Evolutionary conservation across 2,113 vertebrate species (phyloP).

Genomic region (Engystomops pustulosus): DNA sequence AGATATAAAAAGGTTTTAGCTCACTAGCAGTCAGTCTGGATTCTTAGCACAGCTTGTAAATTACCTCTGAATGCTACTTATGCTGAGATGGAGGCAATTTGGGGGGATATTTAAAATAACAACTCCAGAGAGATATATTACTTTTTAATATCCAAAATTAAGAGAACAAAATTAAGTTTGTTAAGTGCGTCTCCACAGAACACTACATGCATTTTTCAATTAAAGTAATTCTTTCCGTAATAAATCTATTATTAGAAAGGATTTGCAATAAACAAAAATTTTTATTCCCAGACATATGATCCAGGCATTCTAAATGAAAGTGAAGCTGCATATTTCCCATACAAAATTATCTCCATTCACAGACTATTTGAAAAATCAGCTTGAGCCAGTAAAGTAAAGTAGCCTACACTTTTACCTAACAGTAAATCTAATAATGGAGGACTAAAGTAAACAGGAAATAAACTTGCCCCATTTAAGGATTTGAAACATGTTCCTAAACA

Average conservation of each 20-base stretch:
- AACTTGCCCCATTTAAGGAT: no score
- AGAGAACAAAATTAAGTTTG: not conserved
- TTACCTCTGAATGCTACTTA: not conserved
- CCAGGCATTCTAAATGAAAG: not conserved
- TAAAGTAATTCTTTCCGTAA: not conserved
- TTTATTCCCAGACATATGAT: not conserved
- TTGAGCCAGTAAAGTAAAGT: not conserved
- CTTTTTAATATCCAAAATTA: constrained; percentile 18
- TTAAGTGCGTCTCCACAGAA: not conserved
- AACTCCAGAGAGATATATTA: not conserved
- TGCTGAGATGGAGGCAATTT: constrained; percentile 15
- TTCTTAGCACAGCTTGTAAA: not conserved
- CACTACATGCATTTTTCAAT: not conserved
- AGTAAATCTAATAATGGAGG: no score
- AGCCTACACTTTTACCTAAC: not conserved
- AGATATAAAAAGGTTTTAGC: constrained; percentile 10
- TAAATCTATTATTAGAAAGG: not conserved
- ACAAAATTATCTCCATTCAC: not conserved
- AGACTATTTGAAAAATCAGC: not conserved
- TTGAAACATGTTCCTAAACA: no score
- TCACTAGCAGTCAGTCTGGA: not conserved
- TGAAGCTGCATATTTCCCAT: not conserved
- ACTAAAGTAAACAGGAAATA: no score
- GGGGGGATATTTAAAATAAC: not conserved
- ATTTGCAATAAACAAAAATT: not conserved